A percentile compares a stretch with the other conserved stretches of the same genome.
phyloP scores from a whole-genome alignment of 2,888 invertebrate species.

The Chirona hameri region DNA sequence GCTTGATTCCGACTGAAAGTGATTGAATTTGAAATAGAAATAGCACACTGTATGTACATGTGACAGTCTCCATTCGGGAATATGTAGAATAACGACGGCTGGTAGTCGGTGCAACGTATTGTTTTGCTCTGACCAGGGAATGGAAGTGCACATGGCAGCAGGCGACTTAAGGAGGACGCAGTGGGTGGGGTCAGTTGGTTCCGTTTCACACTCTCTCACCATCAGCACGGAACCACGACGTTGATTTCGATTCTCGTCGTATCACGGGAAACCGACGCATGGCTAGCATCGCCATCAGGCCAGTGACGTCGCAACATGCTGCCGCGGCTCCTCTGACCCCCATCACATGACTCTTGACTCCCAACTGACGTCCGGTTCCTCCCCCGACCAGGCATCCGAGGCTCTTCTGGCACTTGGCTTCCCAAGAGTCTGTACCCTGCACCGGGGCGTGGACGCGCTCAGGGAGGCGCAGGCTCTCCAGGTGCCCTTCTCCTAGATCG shows the following conservation, averaged over 20 bases:
- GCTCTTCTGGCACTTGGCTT: constrained; percentile 74
- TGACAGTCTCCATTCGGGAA: no score
- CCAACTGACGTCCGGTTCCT: neutral
- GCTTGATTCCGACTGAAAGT: neutral
- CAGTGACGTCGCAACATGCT: no score
- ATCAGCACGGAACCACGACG: neutral
- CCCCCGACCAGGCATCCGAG: constrained; percentile 69
- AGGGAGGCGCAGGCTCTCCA: constrained; percentile 50
- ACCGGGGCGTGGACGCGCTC: constrained; percentile 81
- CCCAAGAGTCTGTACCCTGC: constrained; percentile 74
- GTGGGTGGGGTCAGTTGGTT: neutral
- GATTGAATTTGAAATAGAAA: no score
- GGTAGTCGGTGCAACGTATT: neutral
- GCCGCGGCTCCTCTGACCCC: no score
- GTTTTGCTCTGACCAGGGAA: neutral
- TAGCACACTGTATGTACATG: no score
- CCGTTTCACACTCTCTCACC: neutral
- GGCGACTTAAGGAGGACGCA: no score
- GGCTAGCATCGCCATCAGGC: no score
- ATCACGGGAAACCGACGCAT: no score
- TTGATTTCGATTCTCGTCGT: no score
- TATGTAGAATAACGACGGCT: no score
- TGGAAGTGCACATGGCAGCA: no score
- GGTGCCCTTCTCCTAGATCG: constrained; percentile 46
- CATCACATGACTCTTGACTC: no score